phyloP scores from a whole-genome alignment of 2,888 invertebrate species.

The Watsonalla cultraria region DNA sequence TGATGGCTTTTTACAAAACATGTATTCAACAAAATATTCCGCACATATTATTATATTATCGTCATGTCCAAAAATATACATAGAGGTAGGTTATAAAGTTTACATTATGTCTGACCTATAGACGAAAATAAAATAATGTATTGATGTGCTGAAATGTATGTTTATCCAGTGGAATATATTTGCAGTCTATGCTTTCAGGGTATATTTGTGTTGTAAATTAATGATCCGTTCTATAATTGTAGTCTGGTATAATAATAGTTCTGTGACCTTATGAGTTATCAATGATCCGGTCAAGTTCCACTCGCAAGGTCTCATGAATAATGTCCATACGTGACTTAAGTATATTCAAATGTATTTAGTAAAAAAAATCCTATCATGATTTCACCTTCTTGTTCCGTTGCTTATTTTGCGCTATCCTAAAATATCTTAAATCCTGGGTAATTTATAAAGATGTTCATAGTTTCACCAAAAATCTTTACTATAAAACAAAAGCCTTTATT shows the following conservation, averaged over 20 bases:
- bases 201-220: no score
- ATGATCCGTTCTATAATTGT: no score
- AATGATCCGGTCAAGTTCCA: neutral
- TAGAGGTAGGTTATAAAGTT: neutral
- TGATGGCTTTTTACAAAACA: no score
- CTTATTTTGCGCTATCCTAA: no score
- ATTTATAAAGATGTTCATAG: no score
- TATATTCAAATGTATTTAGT: slow-evolving; percentile 1
- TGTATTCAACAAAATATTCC: no score
- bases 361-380: no score
- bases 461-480: no score
- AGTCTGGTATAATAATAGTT: neutral
- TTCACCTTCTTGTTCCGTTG: no score
- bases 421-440: no score
- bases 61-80: neutral
- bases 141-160: neutral
- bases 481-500: no score
- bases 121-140: neutral
- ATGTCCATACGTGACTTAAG: neutral
- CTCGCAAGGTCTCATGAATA: neutral
- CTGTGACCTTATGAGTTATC: neutral
- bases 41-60: no score
- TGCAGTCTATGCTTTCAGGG: neutral
- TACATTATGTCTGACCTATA: neutral
- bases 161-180: neutral